phyloP scores from a whole-genome alignment of 2,888 invertebrate species.

The Seira musarum region DNA sequence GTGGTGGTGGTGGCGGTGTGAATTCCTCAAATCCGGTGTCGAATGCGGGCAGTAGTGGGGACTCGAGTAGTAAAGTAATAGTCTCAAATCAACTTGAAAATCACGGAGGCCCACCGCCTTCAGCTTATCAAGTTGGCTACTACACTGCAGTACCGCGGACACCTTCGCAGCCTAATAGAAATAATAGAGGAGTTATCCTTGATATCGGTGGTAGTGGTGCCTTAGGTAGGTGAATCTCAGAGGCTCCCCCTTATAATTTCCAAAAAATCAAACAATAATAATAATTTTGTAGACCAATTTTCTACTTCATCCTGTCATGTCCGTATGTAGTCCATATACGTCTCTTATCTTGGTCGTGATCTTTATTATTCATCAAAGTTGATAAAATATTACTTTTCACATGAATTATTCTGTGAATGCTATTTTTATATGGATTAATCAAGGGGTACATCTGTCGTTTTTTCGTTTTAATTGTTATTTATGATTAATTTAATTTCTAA shows the following conservation, averaged over 20 bases:
- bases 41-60: constrained; percentile 9
- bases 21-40: not conserved
- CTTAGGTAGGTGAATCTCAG: constrained; percentile 51
- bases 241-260: not conserved
- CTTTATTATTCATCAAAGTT: no score
- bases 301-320: no score
- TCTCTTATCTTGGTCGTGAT: no score
- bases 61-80: constrained; percentile 27
- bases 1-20: not conserved
- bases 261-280: not conserved
- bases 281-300: not conserved
- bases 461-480: not conserved
- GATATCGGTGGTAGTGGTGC: constrained; percentile 64
- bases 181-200: constrained; percentile 62
- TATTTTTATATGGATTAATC: not conserved
- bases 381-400: no score
- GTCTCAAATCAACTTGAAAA: constrained; percentile 39
- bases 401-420: not conserved
- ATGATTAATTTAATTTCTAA: not conserved
- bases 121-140: constrained; percentile 41
- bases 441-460: no score
- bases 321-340: no score
- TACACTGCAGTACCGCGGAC: constrained; percentile 39
- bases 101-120: constrained; percentile 33
- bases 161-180: constrained; percentile 56